Evolutionary conservation across 2,113 vertebrate genomes (phyloP).

Genomic region (Leptocoma aspasia): DNA sequence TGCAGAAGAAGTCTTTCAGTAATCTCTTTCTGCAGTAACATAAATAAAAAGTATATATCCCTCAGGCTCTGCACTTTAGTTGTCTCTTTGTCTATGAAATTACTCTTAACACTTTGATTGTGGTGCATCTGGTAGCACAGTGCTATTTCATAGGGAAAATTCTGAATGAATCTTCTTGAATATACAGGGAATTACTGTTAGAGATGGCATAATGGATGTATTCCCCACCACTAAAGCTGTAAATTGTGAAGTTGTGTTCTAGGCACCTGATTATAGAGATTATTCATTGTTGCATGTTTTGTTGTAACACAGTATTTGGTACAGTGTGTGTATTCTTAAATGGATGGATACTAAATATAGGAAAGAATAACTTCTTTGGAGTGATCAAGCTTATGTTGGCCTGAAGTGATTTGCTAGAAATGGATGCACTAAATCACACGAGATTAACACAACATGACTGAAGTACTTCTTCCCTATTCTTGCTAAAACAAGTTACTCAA

Average conservation of each 20-base stretch:
- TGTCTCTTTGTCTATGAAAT: constrained; percentile 52
- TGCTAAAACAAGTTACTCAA: background rate
- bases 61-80: constrained; percentile 40
- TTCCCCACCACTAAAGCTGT: background rate
- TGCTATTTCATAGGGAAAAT: background rate
- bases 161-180: background rate
- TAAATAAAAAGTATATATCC: constrained; percentile 55
- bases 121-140: background rate
- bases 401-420: background rate
- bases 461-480: background rate
- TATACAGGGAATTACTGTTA: background rate
- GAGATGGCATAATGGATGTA: background rate
- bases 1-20: constrained; percentile 42
- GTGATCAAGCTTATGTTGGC: background rate
- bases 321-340: background rate
- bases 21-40: constrained; percentile 43
- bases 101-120: background rate
- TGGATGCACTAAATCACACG: background rate
- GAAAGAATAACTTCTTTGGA: background rate
- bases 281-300: background rate
- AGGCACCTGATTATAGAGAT: background rate
- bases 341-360: background rate
- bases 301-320: constrained; percentile 21
- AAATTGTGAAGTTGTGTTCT: background rate
- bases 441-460: background rate